phyloP scores from a whole-genome alignment of 2,113 vertebrate genomes.

The Coryphaenoides rupestris region DNA sequence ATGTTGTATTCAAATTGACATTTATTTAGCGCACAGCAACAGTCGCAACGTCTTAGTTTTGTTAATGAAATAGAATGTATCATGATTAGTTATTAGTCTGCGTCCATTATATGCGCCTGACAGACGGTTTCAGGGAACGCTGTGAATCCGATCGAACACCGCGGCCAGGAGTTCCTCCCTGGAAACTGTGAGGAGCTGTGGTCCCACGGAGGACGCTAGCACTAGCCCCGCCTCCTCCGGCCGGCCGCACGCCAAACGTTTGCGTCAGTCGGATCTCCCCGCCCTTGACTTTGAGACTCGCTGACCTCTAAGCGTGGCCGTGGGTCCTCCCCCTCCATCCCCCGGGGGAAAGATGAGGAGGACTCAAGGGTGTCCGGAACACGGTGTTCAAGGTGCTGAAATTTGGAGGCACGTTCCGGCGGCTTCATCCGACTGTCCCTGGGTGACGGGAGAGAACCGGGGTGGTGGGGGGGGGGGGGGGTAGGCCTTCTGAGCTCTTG shows the following conservation, averaged over 20 bases:
- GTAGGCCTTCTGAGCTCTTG: too few species aligned
- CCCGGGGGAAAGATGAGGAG: not conserved
- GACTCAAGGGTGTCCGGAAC: not conserved
- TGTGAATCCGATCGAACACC: constrained; percentile 17
- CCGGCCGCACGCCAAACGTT: not conserved
- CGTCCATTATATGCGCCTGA: not conserved
- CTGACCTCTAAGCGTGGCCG: not conserved
- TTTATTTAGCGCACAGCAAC: too few species aligned
- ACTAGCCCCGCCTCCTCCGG: not conserved
- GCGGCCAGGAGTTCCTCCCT: constrained; percentile 39
- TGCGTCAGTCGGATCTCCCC: not conserved
- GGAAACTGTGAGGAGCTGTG: constrained; percentile 41
- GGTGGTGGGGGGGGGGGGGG: constrained; percentile 18
- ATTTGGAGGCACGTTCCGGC: constrained; percentile 43
- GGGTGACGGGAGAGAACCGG: constrained; percentile 17
- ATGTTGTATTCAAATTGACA: not conserved
- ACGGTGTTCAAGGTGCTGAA: constrained; percentile 26
- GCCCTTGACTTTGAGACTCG: not conserved
- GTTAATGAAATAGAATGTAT: not conserved
- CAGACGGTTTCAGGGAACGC: constrained; percentile 24
- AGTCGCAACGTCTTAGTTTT: too few species aligned
- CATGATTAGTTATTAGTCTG: not conserved
- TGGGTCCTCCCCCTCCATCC: not conserved
- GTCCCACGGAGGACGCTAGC: constrained; percentile 26
- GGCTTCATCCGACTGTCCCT: constrained; percentile 41